Evolutionary conservation across 2,113 vertebrate genomes (phyloP), one percentile per base, ranked within the genome.

Genomic region (Ptilorrhoa leucosticta): DNA sequence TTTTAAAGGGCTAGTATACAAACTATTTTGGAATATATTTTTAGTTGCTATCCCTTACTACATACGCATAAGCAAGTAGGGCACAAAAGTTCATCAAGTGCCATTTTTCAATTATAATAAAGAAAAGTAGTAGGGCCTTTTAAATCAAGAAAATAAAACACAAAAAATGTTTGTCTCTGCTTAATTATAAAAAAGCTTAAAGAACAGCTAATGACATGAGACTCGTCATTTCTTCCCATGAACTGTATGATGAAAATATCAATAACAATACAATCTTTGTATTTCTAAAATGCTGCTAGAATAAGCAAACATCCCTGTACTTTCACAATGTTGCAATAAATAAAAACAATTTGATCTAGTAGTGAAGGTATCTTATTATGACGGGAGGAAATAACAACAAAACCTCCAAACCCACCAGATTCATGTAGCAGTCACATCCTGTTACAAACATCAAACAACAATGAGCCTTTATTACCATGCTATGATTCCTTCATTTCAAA

Each of bases 381-480:
- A 94, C 28, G 19, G 51, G 57, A 75, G 87, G 81, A 85, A 82
- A 85, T 75, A 96, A 76, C 1, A 73, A 96, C 68, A 96, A 94
- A 96, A 60, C 50, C 13, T 78, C 92, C 94, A 96, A 96, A 96
- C 92, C 96, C 95, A 96, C 90, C 65, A 97, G 78, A 91, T 93
- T 96, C 63, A 5, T 44, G 83, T 85, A 97, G 96, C 96, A 98
- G 97, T 96, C 94, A 95, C 86, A 95, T 94, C 93, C 97, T 98
- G 96, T 97, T 97, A 92, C 93, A 97, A 98, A 96, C 79, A 96
- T 94, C 97, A 98, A 97, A 98, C 90, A 97, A 97, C 95, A 98
- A 97, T 95, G 93, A 97, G 95, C 93, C 91, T 97, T 97, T 97
- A 97, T 96, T 94, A 94, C 90, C 90, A 96, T 78, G 89, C 96